A percentile compares a stretch with the other conserved stretches of the same genome.
Evolutionary conservation across 2,113 vertebrate species (phyloP).

Genomic region (Fregata magnificens): DNA sequence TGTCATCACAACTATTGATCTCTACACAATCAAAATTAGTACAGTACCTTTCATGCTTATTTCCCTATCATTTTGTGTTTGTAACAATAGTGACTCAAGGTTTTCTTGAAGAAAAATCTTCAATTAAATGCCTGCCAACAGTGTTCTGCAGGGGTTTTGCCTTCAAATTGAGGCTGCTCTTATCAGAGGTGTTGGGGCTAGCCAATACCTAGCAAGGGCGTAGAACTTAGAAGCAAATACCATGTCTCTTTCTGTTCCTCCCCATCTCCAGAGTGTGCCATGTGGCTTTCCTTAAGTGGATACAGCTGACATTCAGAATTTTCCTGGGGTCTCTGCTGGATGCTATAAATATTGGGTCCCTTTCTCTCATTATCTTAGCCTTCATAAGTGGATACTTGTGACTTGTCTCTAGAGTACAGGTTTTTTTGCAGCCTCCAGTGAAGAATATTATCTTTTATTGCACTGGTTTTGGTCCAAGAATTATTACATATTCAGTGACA

Average conservation of each 20-base stretch:
- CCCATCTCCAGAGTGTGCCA: background rate
- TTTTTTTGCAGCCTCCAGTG: background rate
- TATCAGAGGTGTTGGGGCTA: background rate
- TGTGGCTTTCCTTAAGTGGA: background rate
- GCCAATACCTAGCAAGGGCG: background rate
- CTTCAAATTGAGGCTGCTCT: background rate
- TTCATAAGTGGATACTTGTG: background rate
- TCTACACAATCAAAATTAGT: too few relatives aligned
- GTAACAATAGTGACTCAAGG: slow-evolving; percentile 85
- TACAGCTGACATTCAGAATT: background rate
- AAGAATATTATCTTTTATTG: background rate
- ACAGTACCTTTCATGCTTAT: slow-evolving; percentile 89
- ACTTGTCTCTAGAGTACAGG: background rate
- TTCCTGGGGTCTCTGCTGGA: background rate
- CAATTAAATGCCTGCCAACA: slow-evolving; percentile 87
- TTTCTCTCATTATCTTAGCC: background rate
- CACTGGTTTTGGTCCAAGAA: background rate
- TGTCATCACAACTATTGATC: too few relatives aligned
- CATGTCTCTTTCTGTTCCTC: background rate
- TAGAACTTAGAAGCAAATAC: background rate
- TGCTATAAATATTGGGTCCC: background rate
- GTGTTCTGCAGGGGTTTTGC: slow-evolving; percentile 70
- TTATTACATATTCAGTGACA: background rate
- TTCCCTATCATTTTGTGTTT: slow-evolving; percentile 84
- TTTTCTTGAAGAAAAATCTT: slow-evolving; percentile 90